phyloP scores from a whole-genome alignment of 2,888 invertebrate species.

The Dyspetes luteomarginatus region DNA sequence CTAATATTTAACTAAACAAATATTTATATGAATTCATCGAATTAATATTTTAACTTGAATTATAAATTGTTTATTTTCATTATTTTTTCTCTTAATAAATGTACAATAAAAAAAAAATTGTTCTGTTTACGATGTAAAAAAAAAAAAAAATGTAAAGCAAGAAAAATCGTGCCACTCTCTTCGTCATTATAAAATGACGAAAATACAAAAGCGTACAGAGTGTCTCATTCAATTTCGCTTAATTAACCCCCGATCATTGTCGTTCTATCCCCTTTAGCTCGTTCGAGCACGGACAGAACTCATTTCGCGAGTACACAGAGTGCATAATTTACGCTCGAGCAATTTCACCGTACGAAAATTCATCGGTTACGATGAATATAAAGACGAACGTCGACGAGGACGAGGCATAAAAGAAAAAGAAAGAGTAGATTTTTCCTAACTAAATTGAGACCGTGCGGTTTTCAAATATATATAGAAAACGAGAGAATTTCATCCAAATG shows the following conservation, averaged over 20 bases:
- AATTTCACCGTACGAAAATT: slow-evolving; percentile 1
- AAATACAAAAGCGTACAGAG: no score
- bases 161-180: no score
- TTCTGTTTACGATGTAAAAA: no score
- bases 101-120: no score
- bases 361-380: slow-evolving; percentile 31
- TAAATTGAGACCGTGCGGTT: slow-evolving; percentile 51
- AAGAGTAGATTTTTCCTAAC: slow-evolving; percentile 55
- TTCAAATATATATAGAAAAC: slow-evolving; percentile 14
- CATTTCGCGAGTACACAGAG: slow-evolving; percentile 43
- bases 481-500: slow-evolving; percentile 29
- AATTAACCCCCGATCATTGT: slow-evolving; percentile 43
- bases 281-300: slow-evolving; percentile 19
- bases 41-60: no score
- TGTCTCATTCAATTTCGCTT: no score
- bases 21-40: no score
- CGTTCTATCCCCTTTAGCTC: background rate
- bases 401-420: slow-evolving; percentile 15
- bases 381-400: slow-evolving; percentile 19
- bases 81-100: no score
- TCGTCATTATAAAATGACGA: no score
- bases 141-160: no score
- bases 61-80: no score
- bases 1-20: no score
- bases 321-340: slow-evolving; percentile 26